A percentile compares a stretch with the other conserved stretches of the same genome.
phyloP scores from a whole-genome alignment of 2,888 invertebrate species.

The Mythimna loreyi region DNA sequence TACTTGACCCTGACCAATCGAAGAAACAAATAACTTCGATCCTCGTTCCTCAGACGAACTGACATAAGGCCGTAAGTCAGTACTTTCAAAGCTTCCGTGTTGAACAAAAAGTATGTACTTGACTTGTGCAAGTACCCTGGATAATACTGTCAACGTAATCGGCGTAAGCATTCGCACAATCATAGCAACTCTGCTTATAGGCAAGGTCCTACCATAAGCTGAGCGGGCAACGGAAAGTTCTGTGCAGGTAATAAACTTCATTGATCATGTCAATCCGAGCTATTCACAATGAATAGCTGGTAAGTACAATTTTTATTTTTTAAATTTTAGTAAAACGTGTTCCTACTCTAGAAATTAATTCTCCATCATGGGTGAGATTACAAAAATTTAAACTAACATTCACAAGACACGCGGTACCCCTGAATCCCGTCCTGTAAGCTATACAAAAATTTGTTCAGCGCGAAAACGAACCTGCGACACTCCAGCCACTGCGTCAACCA shows the following conservation, averaged over 20 bases:
- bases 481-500: too few relatives aligned
- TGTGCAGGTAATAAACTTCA: neutral
- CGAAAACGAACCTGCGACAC: too few relatives aligned
- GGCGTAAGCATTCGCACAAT: slow-evolving; percentile 48
- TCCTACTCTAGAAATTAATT: too few relatives aligned
- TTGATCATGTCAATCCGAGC: neutral
- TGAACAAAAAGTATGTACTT: slow-evolving; percentile 32
- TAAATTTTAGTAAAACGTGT: too few relatives aligned
- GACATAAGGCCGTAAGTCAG: slow-evolving; percentile 5
- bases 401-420: too few relatives aligned
- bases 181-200: slow-evolving; percentile 28
- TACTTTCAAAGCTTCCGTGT: slow-evolving; percentile 23
- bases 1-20: neutral
- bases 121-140: slow-evolving; percentile 19
- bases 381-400: too few relatives aligned
- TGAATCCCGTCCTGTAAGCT: too few relatives aligned
- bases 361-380: too few relatives aligned
- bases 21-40: too few relatives aligned
- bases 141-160: slow-evolving; percentile 45
- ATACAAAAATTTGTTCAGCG: too few relatives aligned
- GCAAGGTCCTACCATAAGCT: slow-evolving; percentile 22
- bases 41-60: too few relatives aligned
- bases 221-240: slow-evolving; percentile 10
- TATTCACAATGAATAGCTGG: neutral
- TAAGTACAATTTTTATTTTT: too few relatives aligned